A percentile compares a stretch with the other conserved stretches of the same genome.
Conservation (phyloP, 2,888 invertebrate species). For the Scotopteryx bipunctaria region DNA sequence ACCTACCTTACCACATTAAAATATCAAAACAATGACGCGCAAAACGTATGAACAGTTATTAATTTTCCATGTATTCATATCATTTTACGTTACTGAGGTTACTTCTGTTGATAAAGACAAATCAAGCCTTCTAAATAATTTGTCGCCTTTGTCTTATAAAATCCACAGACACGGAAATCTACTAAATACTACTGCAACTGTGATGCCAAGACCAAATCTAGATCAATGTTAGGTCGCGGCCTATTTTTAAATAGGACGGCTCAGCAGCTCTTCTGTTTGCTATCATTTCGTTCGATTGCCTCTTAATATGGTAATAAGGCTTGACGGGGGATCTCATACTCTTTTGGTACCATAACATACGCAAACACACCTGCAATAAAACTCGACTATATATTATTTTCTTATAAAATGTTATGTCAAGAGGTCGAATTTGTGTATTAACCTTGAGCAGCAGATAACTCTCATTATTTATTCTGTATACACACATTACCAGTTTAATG, state of each 20-base stretch:
- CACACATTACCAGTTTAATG: no score
- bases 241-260: constrained; percentile 49
- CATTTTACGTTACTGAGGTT: no score
- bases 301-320: not conserved
- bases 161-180: not conserved
- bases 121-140: no score
- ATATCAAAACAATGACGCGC: no score
- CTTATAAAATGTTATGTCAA: constrained; percentile 28
- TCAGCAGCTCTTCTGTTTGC: constrained; percentile 36
- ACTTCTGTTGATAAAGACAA: no score
- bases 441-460: constrained; percentile 10
- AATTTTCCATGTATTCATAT: constrained; percentile 4
- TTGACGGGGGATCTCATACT: not conserved
- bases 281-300: constrained; percentile 24
- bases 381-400: not conserved
- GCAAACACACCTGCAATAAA: constrained; percentile 17
- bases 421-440: not conserved
- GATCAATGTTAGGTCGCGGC: constrained; percentile 60
- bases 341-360: constrained; percentile 14
- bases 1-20: no score
- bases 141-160: not conserved
- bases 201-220: constrained; percentile 43
- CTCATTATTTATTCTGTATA: no score
- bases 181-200: constrained; percentile 40
- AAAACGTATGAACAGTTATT: not conserved